Conservation (phyloP, 2,888 invertebrate species). For the Eupithecia centaureata region DNA sequence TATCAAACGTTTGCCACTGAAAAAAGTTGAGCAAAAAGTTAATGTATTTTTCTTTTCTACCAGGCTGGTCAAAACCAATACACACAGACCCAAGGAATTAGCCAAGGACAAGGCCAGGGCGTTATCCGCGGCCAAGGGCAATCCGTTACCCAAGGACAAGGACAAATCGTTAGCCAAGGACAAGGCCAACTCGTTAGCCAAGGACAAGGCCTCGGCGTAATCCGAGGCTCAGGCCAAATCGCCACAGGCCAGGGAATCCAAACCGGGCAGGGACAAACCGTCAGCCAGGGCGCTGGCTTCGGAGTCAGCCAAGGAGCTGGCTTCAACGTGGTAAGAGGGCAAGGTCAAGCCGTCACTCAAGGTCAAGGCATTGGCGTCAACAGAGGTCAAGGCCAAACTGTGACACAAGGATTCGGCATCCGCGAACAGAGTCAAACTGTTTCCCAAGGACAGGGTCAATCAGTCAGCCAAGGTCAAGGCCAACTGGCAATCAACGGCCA, state of each 20-base stretch:
- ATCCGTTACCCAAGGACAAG: conserved; percentile 39
- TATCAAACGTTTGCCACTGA: neutral
- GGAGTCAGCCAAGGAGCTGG: conserved; percentile 18
- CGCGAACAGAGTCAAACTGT: conserved; percentile 39
- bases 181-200: conserved; percentile 36
- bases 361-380: conserved; percentile 10
- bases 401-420: conserved; percentile 42
- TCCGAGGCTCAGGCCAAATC: conserved; percentile 38
- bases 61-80: conserved; percentile 43
- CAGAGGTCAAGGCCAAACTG: conserved; percentile 41
- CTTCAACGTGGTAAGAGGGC: conserved; percentile 25
- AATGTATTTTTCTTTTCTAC: neutral
- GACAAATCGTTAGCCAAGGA: conserved; percentile 43
- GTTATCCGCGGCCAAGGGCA: conserved; percentile 41
- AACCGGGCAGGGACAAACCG: conserved; percentile 18
- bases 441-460: neutral
- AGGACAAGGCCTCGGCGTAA: conserved; percentile 39
- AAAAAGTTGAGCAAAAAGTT: neutral
- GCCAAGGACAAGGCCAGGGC: conserved; percentile 41
- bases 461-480: neutral
- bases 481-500: neutral
- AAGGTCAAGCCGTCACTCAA: conserved; percentile 40
- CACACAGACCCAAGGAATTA: conserved; percentile 45
- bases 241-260: conserved; percentile 42
- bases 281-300: conserved; percentile 40